Evolutionary conservation across 2,113 vertebrate genomes (phyloP), one percentile per base, ranked within the genome.

Genomic region (Arizona elegans): DNA sequence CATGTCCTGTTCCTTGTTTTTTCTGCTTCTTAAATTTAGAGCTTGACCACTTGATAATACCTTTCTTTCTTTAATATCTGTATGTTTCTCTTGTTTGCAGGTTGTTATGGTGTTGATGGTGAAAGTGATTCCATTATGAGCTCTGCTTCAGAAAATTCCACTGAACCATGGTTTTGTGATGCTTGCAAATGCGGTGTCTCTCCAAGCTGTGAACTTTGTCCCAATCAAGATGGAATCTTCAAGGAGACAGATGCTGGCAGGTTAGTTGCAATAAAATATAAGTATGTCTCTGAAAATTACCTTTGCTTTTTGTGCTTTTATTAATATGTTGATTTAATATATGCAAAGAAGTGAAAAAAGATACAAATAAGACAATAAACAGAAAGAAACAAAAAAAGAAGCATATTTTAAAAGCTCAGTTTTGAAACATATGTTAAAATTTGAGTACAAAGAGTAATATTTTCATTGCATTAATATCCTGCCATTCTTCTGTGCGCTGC

Each of bases 101-200:
- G 99, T 94, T 99, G 99, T 95, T 99, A 99, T 23, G 99, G 99
- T n/a, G 99, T 99, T 58, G 99, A 99, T 92, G 99, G 99, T 1
- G 99, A 99, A 94, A 99, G 99, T 38, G 99, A 99, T 96, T 99
- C 99, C 2, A 99, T 99, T 95, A 99, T 99, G 99, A 99, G 99
- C 95, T 99, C 99, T 0, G 99, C 99, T 93, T 99, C 99, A 19
- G 99, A 99, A 97, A 99, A 99, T 93, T 99, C 99, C 11, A 99
- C 99, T 0, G 99, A 99, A 95, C 99, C 99, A 2, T 99, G 99
- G 99, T 99, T 99, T 97, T 99, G 99, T 88, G 99, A 99, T 88
- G 99, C 99, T 81, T 99, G 99, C 96, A 99, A 99, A 97, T 99
- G 99, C 91, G 99, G 99, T 23, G 99, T 99, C 92, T 97, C 97